Evolutionary conservation across 2,888 invertebrate genomes (phyloP).

Genomic region (Entomobrya proxima): DNA sequence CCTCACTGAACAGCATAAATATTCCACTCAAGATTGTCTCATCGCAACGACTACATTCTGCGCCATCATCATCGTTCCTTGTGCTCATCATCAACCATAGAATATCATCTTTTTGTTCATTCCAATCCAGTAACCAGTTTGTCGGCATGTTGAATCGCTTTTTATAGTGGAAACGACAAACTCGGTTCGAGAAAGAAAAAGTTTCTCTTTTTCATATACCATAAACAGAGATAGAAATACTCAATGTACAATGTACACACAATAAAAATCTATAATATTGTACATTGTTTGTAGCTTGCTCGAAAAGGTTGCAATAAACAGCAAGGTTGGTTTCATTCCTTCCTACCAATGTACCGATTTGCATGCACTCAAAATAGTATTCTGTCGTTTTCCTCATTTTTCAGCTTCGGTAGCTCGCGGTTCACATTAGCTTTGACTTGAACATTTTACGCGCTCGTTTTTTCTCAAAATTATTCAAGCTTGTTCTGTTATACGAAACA

Average conservation of each 20-base stretch:
- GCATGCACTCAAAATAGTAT: no score
- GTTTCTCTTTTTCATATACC: background rate
- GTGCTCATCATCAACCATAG: slow-evolving; percentile 20
- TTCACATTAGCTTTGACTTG: slow-evolving; percentile 8
- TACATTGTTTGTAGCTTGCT: no score
- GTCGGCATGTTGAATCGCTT: slow-evolving; percentile 43
- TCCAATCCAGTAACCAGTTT: slow-evolving; percentile 50
- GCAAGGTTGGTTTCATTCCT: no score
- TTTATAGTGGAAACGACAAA: slow-evolving; percentile 1
- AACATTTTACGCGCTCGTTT: background rate
- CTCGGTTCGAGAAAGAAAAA: background rate
- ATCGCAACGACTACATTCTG: slow-evolving; percentile 14
- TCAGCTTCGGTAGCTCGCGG: background rate
- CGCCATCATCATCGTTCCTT: slow-evolving; percentile 23
- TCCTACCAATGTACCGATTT: no score
- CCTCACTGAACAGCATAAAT: slow-evolving; percentile 13
- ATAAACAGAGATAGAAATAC: no score
- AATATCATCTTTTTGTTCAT: slow-evolving; percentile 51
- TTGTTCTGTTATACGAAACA: background rate
- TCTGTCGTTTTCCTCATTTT: background rate
- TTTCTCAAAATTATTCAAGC: background rate
- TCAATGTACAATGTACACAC: no score
- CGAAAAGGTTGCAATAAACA: no score
- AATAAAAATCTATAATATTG: no score
- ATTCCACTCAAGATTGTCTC: slow-evolving; percentile 26